A percentile compares a stretch with the other conserved stretches of the same genome.
Evolutionary conservation across 2,797 vertebrate species (phyloP).

Genomic region (Gouania willdenowi): DNA sequence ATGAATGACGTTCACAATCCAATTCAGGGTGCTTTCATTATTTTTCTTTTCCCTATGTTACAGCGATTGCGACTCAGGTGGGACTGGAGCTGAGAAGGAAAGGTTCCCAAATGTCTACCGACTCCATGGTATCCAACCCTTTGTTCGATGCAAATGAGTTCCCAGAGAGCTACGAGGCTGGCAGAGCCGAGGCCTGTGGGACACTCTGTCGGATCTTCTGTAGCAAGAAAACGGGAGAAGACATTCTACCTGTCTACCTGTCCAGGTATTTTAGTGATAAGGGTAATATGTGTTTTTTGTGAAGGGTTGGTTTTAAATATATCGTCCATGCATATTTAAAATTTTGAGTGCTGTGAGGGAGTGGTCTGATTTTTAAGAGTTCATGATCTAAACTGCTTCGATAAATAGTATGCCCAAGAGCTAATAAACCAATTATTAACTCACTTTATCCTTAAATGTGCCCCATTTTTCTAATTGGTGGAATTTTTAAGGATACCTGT

Average conservation of each 20-base stretch:
- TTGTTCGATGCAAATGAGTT: conserved; percentile 90
- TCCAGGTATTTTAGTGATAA: no score
- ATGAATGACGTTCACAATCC: conserved; percentile 25
- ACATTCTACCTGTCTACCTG: conserved; percentile 94
- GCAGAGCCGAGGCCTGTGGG: conserved; percentile 93
- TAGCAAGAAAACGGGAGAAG: conserved; percentile 98
- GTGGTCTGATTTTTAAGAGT: no score
- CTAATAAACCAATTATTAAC: no score
- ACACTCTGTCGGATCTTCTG: conserved; percentile 96
- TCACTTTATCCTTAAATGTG: no score
- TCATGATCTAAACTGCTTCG: no score
- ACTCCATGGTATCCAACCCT: conserved; percentile 91
- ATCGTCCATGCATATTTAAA: no score
- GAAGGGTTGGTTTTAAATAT: no score
- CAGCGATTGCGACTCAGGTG: conserved; percentile 91
- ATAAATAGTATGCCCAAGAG: no score
- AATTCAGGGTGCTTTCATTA: conserved; percentile 57
- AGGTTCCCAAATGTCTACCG: conserved; percentile 93
- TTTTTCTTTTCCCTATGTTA: conserved; percentile 34
- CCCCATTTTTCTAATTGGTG: no score
- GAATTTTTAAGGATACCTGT: no score
- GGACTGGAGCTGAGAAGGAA: conserved; percentile 90
- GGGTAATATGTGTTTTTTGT: no score
- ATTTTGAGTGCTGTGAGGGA: no score
- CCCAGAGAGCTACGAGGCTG: conserved; percentile 94